A percentile compares a stretch with the other conserved stretches of the same genome.
Evolutionary conservation across 2,113 vertebrate species (phyloP).

Genomic region (Oryzias curvinotus): DNA sequence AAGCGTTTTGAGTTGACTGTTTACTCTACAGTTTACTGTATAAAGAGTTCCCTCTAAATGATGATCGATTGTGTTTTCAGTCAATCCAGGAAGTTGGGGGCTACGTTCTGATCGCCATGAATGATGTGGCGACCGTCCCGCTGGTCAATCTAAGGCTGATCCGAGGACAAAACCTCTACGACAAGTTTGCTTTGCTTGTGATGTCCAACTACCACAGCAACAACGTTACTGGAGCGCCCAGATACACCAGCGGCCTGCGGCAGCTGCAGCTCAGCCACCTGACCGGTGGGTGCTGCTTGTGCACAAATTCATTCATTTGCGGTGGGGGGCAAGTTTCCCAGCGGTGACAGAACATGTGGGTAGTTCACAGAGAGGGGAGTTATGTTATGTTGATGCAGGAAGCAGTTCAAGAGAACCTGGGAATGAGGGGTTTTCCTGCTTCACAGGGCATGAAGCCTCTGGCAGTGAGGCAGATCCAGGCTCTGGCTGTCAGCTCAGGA

Average conservation of each 20-base stretch:
- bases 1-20: no score
- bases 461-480: no score
- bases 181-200: conserved; percentile 80
- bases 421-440: no score
- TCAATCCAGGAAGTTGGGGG: conserved; percentile 91
- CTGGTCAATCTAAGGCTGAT: conserved; percentile 88
- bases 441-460: no score
- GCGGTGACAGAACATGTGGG: no score
- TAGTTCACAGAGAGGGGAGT: no score
- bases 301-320: not conserved
- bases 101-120: conserved; percentile 90
- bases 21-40: no score
- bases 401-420: no score
- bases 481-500: no score
- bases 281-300: conserved; percentile 75
- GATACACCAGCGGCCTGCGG: conserved; percentile 74
- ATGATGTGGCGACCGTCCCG: conserved; percentile 80
- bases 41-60: no score
- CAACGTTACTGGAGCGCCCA: conserved; percentile 21
- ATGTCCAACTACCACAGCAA: conserved; percentile 83
- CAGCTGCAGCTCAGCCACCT: conserved; percentile 83
- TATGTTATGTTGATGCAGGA: no score
- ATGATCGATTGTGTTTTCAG: conserved; percentile 59
- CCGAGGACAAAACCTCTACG: conserved; percentile 86
- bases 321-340: no score